Evolutionary conservation across 2,113 vertebrate genomes (phyloP), one percentile per base, ranked within the genome.

Genomic region (Ciconia maguari): DNA sequence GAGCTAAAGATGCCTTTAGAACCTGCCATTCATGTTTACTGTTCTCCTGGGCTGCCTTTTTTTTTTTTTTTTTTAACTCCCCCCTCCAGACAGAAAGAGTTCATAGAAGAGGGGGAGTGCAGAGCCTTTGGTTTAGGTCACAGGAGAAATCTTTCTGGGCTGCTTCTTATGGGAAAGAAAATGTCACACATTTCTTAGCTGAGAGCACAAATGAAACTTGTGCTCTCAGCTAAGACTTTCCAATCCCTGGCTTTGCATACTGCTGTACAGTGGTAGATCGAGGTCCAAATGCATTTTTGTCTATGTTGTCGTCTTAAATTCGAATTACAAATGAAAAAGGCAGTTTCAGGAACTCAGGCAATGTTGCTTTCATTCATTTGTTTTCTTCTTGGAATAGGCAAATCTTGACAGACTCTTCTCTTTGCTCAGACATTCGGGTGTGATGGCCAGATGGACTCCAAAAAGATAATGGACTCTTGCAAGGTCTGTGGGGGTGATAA

Each of bases 401-500:
- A 8, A 9, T 60, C 49, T 51, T 83, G 80, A 93, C 81, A 76
- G 71, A 22, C 54, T 13, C 54, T 84, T 19, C 24, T 26, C 61
- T 89, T 68, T 49, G 55, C 74, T 89, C 97, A 99, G 99, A 95
- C 95, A 7, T 99, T 99, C 2, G 99, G 99, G 52, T 99, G 99
- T 77, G 99, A 99, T 3, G 99, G 99, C 62, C 97, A 91, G 92
- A 97, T 99, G 98, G 97, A 97, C 48, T 99, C 99, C 36, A 80
- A 92, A 93, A 98, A 97, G 96, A 88, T 72, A 62, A 64, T 85
- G 94, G 99, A 99, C 36, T 94, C 87, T 13, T 99, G 99, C 78
- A 98, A 97, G 44, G 98, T 99, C 86, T 99, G 99, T 62, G 99
- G 98, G 10, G 99, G 99, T 41, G 97, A 99, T 68, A 99, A 98